Evolutionary conservation across 2,797 vertebrate species (phyloP).

Genomic region (Malurus splendens): DNA sequence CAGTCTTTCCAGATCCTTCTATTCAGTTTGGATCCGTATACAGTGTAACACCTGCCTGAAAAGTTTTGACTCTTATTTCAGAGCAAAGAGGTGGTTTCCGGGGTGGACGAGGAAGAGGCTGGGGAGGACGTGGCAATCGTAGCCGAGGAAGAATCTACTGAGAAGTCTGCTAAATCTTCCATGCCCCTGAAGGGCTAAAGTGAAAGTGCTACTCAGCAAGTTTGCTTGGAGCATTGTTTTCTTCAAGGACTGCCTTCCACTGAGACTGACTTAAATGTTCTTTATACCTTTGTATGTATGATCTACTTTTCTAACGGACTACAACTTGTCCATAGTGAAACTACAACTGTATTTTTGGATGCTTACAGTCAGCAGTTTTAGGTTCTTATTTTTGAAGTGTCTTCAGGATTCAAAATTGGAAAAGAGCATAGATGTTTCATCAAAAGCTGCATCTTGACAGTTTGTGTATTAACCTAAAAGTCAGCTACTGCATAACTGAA

Average conservation of each 20-base stretch:
- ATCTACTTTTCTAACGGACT: slow-evolving; percentile 81
- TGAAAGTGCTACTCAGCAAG: slow-evolving; percentile 61
- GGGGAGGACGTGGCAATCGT: slow-evolving; percentile 88
- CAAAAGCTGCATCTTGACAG: slow-evolving; percentile 59
- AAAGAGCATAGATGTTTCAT: slow-evolving; percentile 60
- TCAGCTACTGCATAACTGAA: slow-evolving; percentile 54
- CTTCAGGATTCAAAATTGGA: slow-evolving; percentile 61
- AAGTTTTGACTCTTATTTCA: slow-evolving; percentile 60
- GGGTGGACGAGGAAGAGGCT: slow-evolving; percentile 87
- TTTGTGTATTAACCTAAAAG: slow-evolving; percentile 58
- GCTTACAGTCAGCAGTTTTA: slow-evolving; percentile 67
- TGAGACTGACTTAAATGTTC: slow-evolving; percentile 75
- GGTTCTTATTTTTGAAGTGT: slow-evolving; percentile 67
- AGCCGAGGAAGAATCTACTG: slow-evolving; percentile 93
- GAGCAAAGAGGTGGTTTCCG: slow-evolving; percentile 95
- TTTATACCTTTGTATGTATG: slow-evolving; percentile 84
- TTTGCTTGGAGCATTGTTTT: slow-evolving; percentile 66
- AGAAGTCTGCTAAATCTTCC: slow-evolving; percentile 60
- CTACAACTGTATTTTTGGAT: slow-evolving; percentile 77
- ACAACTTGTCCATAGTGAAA: slow-evolving; percentile 72
- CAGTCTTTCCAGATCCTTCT: not conserved
- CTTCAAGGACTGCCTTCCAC: slow-evolving; percentile 73
- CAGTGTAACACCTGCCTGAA: not conserved
- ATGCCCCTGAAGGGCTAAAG: slow-evolving; percentile 25
- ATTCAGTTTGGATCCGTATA: not conserved